Conservation (phyloP, 1,140 invertebrate genomes). For the Drosophila gunungcola region DNA sequence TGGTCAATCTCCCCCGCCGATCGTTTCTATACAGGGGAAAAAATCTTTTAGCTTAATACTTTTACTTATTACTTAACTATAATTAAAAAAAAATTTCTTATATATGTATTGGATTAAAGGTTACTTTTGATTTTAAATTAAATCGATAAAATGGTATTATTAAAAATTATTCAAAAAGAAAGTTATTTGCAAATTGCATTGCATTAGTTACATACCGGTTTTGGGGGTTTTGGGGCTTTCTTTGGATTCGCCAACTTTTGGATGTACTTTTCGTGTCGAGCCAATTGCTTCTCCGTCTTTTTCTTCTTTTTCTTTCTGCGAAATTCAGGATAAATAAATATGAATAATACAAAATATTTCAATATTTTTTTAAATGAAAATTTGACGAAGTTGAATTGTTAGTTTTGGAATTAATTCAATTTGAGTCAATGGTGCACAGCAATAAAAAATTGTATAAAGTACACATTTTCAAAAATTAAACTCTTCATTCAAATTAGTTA, state of each 20-base stretch:
- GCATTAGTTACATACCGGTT: conserved; percentile 39
- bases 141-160: neutral
- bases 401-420: no score
- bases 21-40: conserved; percentile 27
- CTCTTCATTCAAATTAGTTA: no score
- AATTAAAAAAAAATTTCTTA: no score
- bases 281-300: conserved; percentile 33
- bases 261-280: conserved; percentile 29
- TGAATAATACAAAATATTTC: neutral
- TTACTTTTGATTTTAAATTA: no score
- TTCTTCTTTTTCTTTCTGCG: conserved; percentile 59
- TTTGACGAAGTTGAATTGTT: no score
- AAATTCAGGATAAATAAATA: neutral
- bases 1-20: conserved; percentile 19
- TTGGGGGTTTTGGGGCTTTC: conserved; percentile 25
- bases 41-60: neutral
- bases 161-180: no score
- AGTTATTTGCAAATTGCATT: neutral
- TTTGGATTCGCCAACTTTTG: conserved; percentile 57
- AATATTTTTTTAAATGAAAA: no score
- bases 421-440: no score
- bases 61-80: no score
- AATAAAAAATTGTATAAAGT: no score
- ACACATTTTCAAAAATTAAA: no score
- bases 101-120: no score